Conservation (phyloP, 2,113 vertebrate genomes). For the Anoura caudifer region DNA sequence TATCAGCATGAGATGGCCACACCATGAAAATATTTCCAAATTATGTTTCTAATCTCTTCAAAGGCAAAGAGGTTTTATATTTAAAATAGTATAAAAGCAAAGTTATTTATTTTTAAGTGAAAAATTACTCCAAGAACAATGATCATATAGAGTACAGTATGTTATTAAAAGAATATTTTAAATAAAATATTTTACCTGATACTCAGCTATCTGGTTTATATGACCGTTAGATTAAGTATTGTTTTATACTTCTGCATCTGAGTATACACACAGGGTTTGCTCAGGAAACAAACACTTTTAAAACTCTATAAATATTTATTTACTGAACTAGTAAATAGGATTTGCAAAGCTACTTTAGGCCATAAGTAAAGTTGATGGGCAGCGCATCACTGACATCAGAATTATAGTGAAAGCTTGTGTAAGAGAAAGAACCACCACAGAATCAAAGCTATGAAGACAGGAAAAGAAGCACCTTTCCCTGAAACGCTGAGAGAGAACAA, state of each 20-base stretch:
- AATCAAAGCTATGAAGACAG: neutral
- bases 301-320: neutral
- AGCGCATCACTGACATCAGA: neutral
- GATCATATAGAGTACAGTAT: neutral
- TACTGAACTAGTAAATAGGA: neutral
- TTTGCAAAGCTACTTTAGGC: neutral
- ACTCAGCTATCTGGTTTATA: neutral
- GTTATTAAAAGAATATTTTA: neutral
- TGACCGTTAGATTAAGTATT: neutral
- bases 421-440: neutral
- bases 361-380: neutral
- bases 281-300: neutral
- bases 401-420: neutral
- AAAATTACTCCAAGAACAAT: neutral
- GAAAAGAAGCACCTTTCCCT: neutral
- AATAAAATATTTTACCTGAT: neutral
- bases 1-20: neutral
- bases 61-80: neutral
- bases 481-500: neutral
- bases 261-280: neutral
- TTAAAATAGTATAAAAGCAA: neutral
- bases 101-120: neutral
- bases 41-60: constrained; percentile 11
- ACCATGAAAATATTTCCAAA: constrained; percentile 14
- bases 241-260: neutral